Evolutionary conservation across 2,113 vertebrate species (phyloP), one percentile per base, ranked within the genome.

Genomic region (Orthonyx spaldingii): DNA sequence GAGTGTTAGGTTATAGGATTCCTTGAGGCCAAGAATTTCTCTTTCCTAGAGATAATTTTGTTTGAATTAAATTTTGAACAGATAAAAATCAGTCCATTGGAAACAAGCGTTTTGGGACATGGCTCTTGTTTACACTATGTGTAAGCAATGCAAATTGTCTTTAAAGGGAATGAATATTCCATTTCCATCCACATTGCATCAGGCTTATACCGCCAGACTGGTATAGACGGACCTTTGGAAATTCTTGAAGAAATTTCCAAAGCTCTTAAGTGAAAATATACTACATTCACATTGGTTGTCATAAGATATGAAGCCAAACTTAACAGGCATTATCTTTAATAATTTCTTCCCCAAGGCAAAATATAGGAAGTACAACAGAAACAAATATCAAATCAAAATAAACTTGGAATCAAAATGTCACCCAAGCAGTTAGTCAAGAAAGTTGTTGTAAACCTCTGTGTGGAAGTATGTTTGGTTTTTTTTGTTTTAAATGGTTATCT

Each of bases 1-100:
- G 60, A 84, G 55, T 65, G 39, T 57, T 77, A 85, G 8, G 13
- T 90, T 93, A 74, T 23, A 50, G 37, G 23, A 85, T 46, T 44
- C 55, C 90, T 76, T 85, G 42, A 69, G 41, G 70, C 72, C 52
- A 88, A 66, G 44, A 81, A 50, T 93, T 89, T 71, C n/a, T 49
- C 71, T 83, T 87, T 83, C 66, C 27, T 53, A 64, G 66, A n/a
- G 52, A 68, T 61, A 89, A 35, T 69, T 94, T 68, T 61, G 66
- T 95, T 96, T 88, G n/a, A 93, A 92, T 93, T 93, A 66, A 83
- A 88, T 96, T 97, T 89, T 75, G 52, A 87, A 83, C 23, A 81
- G 90, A 74, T 24, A 70, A 90, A 93, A 94, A 87, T 83, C 42
- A 74, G 8, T 75, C 42, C 39, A 37, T 42, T 83, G 50, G 33